A percentile compares a stretch with the other conserved stretches of the same genome.
Evolutionary conservation across 2,888 invertebrate species (phyloP).

Genomic region (Deilephila porcellus): DNA sequence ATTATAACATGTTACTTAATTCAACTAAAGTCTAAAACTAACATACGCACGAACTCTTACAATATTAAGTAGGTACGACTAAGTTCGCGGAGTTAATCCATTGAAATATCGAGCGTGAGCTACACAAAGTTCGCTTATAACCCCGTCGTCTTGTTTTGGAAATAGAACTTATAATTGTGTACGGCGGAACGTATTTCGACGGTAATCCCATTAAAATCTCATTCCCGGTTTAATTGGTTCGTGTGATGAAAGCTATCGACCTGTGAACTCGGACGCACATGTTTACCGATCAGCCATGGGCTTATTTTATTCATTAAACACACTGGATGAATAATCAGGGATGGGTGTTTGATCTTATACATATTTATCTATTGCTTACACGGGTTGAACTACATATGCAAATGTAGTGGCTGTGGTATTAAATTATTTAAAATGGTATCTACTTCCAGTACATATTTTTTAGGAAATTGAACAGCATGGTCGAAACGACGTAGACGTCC

Average conservation of each 20-base stretch:
- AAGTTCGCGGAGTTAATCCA: background rate
- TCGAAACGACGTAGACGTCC: too few species aligned
- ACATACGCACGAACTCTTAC: too few species aligned
- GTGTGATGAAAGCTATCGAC: slow-evolving; percentile 36
- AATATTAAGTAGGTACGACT: too few species aligned
- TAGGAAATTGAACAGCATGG: too few species aligned
- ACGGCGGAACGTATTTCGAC: slow-evolving; percentile 37
- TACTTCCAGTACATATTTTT: too few species aligned
- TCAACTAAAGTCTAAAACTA: too few species aligned
- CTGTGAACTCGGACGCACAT: slow-evolving; percentile 32
- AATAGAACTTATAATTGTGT: slow-evolving; percentile 25
- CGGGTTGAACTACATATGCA: background rate
- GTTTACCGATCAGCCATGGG: slow-evolving; percentile 30
- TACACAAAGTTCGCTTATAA: background rate
- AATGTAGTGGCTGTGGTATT: too few species aligned
- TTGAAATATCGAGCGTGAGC: background rate
- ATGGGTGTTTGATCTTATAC: slow-evolving; percentile 45
- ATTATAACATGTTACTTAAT: too few species aligned
- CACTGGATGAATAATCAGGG: slow-evolving; percentile 69
- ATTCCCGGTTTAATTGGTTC: slow-evolving; percentile 29
- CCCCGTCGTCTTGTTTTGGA: slow-evolving; percentile 10
- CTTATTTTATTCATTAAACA: slow-evolving; percentile 72
- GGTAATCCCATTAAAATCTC: slow-evolving; percentile 36
- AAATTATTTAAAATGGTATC: too few species aligned
- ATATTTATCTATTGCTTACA: slow-evolving; percentile 30